Evolutionary conservation across 2,113 vertebrate genomes (phyloP).

Genomic region (Dasyprocta punctata): DNA sequence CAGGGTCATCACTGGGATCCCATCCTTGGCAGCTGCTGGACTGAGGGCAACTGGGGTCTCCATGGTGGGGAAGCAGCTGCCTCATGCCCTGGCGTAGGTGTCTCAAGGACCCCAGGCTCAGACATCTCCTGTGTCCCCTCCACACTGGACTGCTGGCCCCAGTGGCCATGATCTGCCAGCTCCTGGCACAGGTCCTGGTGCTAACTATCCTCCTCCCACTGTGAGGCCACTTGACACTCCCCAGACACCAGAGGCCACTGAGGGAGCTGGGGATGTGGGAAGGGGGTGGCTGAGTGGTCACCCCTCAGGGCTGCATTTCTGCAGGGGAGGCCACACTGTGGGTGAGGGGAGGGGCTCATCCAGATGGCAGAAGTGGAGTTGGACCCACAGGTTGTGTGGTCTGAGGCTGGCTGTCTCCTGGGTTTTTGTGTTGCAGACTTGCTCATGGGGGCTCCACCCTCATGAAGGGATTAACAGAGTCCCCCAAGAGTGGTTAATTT

Average conservation of each 20-base stretch:
- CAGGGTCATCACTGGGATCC: neutral
- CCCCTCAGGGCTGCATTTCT: neutral
- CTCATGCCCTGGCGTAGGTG: accelerated
- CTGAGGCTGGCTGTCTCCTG: neutral
- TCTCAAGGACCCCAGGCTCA: neutral
- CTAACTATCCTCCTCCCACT: neutral
- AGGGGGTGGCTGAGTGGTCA: neutral
- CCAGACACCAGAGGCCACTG: neutral
- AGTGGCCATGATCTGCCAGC: neutral
- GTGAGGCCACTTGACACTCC: neutral
- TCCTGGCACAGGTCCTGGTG: neutral
- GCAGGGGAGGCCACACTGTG: neutral
- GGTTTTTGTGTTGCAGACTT: neutral
- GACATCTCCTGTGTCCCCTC: neutral
- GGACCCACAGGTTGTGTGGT: neutral
- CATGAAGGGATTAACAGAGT: neutral
- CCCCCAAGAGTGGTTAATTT: neutral
- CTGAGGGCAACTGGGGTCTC: neutral
- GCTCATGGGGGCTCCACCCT: neutral
- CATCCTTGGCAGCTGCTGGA: neutral
- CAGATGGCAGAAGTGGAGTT: neutral
- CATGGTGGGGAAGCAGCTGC: neutral
- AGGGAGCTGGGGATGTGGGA: neutral
- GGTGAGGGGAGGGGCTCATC: neutral
- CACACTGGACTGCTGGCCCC: neutral